Evolutionary conservation across 2,888 invertebrate genomes (phyloP).

Genomic region (Lepidonotus clava): DNA sequence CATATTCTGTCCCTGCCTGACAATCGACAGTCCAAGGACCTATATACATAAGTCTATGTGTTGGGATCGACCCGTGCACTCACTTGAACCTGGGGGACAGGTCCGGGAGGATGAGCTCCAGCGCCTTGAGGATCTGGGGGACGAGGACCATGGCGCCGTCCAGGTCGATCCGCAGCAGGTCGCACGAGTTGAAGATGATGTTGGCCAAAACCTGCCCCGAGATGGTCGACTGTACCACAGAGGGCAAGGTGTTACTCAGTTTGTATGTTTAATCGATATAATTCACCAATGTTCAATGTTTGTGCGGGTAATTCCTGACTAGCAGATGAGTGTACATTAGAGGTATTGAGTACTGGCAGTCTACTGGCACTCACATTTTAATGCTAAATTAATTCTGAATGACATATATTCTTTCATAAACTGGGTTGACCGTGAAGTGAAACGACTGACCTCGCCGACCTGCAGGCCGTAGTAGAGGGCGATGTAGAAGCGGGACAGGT

Average conservation of each 20-base stretch:
- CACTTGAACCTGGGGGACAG: constrained; percentile 88
- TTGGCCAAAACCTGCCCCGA: constrained; percentile 88
- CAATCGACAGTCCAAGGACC: too few relatives aligned
- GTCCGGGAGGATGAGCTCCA: constrained; percentile 94
- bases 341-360: not conserved
- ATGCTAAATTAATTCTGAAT: too few relatives aligned
- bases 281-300: not conserved
- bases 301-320: not conserved
- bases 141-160: constrained; percentile 95
- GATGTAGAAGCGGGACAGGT: constrained; percentile 95
- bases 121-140: constrained; percentile 92
- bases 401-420: too few relatives aligned
- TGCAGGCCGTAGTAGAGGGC: constrained; percentile 93
- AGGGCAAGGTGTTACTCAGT: too few relatives aligned
- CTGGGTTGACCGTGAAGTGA: not conserved
- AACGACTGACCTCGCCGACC: constrained; percentile 56
- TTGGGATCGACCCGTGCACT: too few relatives aligned
- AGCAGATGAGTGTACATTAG: not conserved
- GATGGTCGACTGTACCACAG: not conserved
- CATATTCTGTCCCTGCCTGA: too few relatives aligned
- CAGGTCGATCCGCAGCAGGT: constrained; percentile 94
- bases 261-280: not conserved
- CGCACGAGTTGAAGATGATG: constrained; percentile 84
- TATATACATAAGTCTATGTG: too few relatives aligned
- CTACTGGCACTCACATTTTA: not conserved